Conservation (phyloP, 2,888 invertebrate genomes). For the Cheilosia scutellata region DNA sequence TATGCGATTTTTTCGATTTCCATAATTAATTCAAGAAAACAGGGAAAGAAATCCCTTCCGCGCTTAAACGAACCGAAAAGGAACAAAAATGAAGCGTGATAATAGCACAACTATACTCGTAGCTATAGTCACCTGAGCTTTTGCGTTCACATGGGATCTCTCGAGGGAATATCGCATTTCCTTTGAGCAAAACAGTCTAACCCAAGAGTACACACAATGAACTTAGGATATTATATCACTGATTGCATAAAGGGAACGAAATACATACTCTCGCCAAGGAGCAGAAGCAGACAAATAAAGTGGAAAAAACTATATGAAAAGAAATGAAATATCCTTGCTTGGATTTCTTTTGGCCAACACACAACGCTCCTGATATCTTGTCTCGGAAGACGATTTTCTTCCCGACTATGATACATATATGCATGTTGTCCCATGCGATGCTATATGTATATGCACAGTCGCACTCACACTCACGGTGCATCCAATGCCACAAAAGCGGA, state of each 20-base stretch:
- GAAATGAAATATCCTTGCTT: conserved; percentile 68
- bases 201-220: conserved; percentile 74
- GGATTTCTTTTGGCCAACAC: conserved; percentile 3
- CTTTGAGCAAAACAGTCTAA: conserved; percentile 74
- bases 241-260: conserved; percentile 74
- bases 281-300: conserved; percentile 61
- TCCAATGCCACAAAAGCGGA: conserved; percentile 57
- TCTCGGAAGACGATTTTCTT: conserved; percentile 57
- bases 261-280: conserved; percentile 47
- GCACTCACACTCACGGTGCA: neutral
- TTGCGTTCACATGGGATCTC: conserved; percentile 47
- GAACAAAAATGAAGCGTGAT: conserved; percentile 54
- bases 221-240: conserved; percentile 76
- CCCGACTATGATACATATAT: conserved; percentile 52
- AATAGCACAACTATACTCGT: conserved; percentile 41
- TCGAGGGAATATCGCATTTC: conserved; percentile 65
- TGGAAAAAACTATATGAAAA: conserved; percentile 70
- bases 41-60: conserved; percentile 44
- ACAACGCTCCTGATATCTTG: conserved; percentile 13
- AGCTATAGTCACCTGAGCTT: conserved; percentile 64
- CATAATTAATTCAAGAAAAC: conserved; percentile 62
- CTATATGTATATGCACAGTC: conserved; percentile 32
- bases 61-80: conserved; percentile 52
- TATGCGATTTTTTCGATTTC: conserved; percentile 48
- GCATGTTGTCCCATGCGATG: conserved; percentile 44